Evolutionary conservation across 2,797 vertebrate genomes (phyloP).

Genomic region (Sparidentex hasta): DNA sequence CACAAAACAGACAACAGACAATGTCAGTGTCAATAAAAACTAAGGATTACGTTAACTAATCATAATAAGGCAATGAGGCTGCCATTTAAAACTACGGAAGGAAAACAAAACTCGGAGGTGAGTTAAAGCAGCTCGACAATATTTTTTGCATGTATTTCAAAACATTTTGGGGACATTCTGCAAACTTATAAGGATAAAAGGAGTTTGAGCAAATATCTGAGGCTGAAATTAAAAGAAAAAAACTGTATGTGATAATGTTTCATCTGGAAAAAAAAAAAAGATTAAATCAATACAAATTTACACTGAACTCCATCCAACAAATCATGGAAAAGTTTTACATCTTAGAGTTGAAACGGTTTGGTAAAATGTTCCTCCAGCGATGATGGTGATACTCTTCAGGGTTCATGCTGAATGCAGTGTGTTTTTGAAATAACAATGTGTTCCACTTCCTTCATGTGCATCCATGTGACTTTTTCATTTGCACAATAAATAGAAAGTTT

Average conservation of each 20-base stretch:
- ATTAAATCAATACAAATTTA: neutral
- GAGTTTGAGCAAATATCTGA: neutral
- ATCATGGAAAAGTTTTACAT: neutral
- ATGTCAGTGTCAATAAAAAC: neutral
- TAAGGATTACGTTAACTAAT: neutral
- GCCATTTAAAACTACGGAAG: neutral
- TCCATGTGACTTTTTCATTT: neutral
- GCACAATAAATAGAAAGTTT: neutral
- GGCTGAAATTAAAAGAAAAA: neutral
- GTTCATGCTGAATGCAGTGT: neutral
- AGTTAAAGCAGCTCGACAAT: neutral
- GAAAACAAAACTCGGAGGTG: neutral
- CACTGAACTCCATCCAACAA: neutral
- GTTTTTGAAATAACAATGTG: no score
- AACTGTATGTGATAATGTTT: no score
- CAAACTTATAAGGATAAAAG: neutral
- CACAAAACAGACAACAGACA: neutral
- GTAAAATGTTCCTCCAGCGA: neutral
- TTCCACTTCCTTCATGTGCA: neutral
- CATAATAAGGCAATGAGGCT: neutral
- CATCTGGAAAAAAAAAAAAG: neutral
- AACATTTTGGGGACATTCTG: neutral
- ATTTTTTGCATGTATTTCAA: neutral
- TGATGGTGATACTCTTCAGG: neutral
- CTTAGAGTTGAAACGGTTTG: neutral